Conservation (phyloP, 2,113 vertebrate genomes). For the Phocoena phocoena region DNA sequence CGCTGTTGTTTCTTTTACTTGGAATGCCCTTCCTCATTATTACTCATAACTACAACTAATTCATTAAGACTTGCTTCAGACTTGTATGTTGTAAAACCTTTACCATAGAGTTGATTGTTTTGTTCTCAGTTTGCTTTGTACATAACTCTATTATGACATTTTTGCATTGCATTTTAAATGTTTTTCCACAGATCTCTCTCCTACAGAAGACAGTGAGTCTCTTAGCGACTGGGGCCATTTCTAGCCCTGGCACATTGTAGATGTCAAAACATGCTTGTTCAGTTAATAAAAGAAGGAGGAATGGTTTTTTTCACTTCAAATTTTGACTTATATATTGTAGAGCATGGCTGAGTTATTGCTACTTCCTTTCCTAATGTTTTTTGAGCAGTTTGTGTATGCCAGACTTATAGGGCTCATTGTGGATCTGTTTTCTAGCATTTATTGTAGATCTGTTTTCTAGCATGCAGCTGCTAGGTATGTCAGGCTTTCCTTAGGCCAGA, state of each 20-base stretch:
- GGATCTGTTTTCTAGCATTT: constrained; percentile 4
- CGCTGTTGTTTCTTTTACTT: not conserved
- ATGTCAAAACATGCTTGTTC: not conserved
- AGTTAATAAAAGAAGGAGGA: not conserved
- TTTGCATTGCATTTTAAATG: not conserved
- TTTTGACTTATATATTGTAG: not conserved
- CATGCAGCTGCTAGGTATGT: not conserved
- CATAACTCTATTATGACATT: not conserved
- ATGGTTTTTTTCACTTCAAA: constrained; percentile 15
- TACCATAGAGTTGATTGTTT: not conserved
- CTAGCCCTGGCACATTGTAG: not conserved
- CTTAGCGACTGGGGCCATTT: not conserved
- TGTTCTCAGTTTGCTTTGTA: not conserved
- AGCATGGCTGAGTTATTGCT: not conserved
- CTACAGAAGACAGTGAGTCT: not conserved
- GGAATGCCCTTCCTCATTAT: not conserved
- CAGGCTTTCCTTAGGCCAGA: not conserved
- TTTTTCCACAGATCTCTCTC: not conserved
- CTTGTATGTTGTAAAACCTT: not conserved
- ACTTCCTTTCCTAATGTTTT: not conserved
- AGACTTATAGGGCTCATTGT: not conserved
- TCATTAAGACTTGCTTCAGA: not conserved
- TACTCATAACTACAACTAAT: not conserved
- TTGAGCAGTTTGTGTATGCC: not conserved
- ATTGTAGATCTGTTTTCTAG: not conserved